These are phyloP conservation scores for Danio kyathit DNA, from an alignment of 2,797 vertebrate species.

Conservation along the genomic window DNA sequence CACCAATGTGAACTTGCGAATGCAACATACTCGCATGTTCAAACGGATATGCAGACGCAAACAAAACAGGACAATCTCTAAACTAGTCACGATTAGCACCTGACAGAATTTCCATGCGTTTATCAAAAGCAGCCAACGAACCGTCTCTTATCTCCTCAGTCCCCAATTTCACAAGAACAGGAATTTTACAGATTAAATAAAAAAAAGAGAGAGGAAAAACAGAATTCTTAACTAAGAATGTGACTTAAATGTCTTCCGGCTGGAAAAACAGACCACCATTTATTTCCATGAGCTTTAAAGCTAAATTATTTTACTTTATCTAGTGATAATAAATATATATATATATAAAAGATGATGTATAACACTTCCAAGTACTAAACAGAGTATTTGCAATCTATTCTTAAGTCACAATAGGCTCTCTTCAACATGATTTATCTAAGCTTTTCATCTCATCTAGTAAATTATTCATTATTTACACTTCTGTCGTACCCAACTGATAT, in stretches of 20 bases:
- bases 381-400: background rate
- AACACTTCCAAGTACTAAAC: background rate
- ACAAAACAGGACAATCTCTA: slow-evolving; percentile 76
- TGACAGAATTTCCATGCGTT: slow-evolving; percentile 87
- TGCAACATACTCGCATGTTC: slow-evolving; percentile 45
- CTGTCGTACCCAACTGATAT: too few species aligned
- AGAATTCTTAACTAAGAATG: slow-evolving; percentile 75
- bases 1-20: slow-evolving; percentile 41
- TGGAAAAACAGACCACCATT: slow-evolving; percentile 18
- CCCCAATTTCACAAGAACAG: slow-evolving; percentile 84
- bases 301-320: background rate
- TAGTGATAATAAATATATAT: background rate
- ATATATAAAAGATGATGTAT: background rate
- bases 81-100: slow-evolving; percentile 86
- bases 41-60: slow-evolving; percentile 52
- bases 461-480: too few species aligned
- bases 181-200: slow-evolving; percentile 81
- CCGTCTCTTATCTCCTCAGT: slow-evolving; percentile 80
- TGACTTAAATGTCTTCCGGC: slow-evolving; percentile 22
- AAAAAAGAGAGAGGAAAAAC: slow-evolving; percentile 67
- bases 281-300: background rate
- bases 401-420: background rate
- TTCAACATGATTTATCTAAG: background rate
- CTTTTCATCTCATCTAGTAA: background rate
- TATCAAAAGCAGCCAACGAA: slow-evolving; percentile 82